phyloP scores from a whole-genome alignment of 2,797 vertebrate species.

The Sebastiscus albofasciatus region DNA sequence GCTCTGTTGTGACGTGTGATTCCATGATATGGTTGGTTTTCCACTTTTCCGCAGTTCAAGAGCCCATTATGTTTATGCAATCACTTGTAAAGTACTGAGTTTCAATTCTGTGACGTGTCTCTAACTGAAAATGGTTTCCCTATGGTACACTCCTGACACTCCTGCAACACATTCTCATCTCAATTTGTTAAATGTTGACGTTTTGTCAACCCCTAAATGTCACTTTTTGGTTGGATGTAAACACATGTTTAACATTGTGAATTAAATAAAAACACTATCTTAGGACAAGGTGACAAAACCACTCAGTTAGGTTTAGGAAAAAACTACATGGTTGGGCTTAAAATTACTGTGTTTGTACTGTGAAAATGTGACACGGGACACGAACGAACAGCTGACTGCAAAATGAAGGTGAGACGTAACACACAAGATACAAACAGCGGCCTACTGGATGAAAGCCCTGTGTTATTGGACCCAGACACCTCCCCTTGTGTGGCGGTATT shows the following conservation, averaged over 20 bases:
- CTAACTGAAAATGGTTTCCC: neutral
- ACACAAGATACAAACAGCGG: neutral
- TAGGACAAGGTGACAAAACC: neutral
- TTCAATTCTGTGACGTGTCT: neutral
- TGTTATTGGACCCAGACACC: neutral
- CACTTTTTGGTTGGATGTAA: neutral
- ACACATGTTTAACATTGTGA: neutral
- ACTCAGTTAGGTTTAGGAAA: neutral
- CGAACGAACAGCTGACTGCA: too few relatives aligned
- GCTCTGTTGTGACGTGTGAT: neutral
- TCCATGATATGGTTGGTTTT: slow-evolving; percentile 24
- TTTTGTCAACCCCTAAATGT: neutral
- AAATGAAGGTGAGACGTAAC: neutral
- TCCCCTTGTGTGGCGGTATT: neutral
- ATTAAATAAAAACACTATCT: neutral
- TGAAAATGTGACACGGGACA: too few relatives aligned
- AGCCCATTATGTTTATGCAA: neutral
- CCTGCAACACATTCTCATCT: too few relatives aligned
- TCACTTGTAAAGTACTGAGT: neutral
- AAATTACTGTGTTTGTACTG: too few relatives aligned
- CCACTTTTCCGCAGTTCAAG: neutral
- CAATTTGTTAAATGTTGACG: neutral
- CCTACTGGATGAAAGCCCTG: too few relatives aligned
- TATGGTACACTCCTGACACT: neutral
- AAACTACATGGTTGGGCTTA: too few relatives aligned